Conservation (phyloP, 2,113 vertebrate species). For the Gobiocypris rarus region DNA sequence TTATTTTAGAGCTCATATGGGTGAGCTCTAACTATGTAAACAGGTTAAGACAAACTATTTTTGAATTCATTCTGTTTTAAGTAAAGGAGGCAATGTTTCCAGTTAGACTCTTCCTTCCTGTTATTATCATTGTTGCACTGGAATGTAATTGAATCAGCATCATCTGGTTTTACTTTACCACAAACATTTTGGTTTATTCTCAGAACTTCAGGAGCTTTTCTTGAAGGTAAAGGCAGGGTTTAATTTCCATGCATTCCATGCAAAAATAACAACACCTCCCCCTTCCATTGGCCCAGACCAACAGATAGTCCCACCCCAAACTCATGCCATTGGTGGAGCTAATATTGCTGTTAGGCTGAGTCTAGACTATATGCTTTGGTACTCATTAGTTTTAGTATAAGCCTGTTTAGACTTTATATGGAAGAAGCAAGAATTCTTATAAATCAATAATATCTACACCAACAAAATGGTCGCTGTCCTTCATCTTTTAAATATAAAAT, state of each 20-base stretch:
- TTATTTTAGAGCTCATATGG: neutral
- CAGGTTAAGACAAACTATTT: neutral
- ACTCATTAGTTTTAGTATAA: neutral
- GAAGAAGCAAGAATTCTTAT: neutral
- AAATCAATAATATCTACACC: neutral
- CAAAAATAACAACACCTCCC: neutral
- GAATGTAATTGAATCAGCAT: constrained; percentile 22
- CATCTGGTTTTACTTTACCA: constrained; percentile 37
- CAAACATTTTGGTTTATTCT: neutral
- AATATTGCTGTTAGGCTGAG: neutral
- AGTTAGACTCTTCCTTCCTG: constrained; percentile 15
- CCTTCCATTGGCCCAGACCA: neutral
- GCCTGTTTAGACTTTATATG: neutral
- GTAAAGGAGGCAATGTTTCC: neutral
- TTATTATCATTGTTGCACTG: constrained; percentile 5
- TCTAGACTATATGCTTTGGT: neutral
- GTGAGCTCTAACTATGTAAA: neutral
- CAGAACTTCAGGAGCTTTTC: neutral
- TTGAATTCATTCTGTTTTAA: neutral
- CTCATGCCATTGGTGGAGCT: neutral
- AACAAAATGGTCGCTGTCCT: neutral
- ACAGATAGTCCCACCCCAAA: neutral
- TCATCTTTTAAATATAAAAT: neutral
- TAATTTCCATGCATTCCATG: neutral
- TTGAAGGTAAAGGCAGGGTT: neutral